Base-by-base conservation (phyloP, 1,140 invertebrate species). In the Adelges cooleyi region DNA sequence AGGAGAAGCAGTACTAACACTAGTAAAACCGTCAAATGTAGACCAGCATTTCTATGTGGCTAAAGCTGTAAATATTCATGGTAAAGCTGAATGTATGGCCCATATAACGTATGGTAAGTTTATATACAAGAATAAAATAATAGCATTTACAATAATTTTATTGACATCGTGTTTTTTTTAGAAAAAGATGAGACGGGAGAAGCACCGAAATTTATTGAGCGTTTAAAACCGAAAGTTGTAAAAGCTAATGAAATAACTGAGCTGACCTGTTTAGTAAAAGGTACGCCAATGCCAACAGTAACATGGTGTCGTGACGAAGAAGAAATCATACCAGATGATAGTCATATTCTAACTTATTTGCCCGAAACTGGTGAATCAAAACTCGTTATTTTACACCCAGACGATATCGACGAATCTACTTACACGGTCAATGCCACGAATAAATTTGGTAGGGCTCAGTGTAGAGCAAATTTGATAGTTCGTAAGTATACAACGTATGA, bases 231-330 rank as follows among this genome's bases (percentile, higher is more conserved):
- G 22, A 69, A 82, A 48, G 77, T 84, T 53, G 79, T 82, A 2
- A 81, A 85, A 70, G 78, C 81, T 69, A 80, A 84, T 44, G 77
- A 81, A 66, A 75, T 77, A 59, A 81, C 84, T 3, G 74, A 76
- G 10, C 72, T 86, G 0, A 77, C 81, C 70, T 88, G 86, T 70
- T 75, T 75, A 15, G 82, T 88, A 2, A 79, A 75, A 2, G 87
- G 86, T n/a, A 82, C 79, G 65, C 87, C 87, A 23, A 72, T 77
- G 1, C 87, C 87, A 0, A 79, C 81, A 65, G 78, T 90, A 1
- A 84, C 81, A 71, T 90, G 88, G 86, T 86, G 80, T 70, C 79
- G 80, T 46, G 80, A 80, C n/a, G 78, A 82, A 2, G 74, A 81
- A 68, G 81, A 85, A 71, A 74, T 89, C 2, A 77, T 78, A 65